Evolutionary conservation across 2,888 invertebrate species (phyloP), one percentile per base, ranked within the genome.

Genomic region (Brachyopa scutellaris): DNA sequence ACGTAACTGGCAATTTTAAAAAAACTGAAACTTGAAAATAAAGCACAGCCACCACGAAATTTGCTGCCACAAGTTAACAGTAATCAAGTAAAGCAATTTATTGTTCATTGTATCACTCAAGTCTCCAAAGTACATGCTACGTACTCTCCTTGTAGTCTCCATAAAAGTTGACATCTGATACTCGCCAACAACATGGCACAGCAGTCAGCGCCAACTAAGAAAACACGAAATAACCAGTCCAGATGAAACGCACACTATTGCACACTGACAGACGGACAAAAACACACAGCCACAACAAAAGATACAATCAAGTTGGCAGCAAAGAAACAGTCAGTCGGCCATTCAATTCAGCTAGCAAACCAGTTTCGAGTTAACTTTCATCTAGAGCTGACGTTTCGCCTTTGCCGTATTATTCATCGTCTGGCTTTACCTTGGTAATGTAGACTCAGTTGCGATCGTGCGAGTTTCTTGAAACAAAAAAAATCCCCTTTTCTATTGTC

Each of bases 291-390:
- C 17, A 73, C 55, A 42, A n/a, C 72, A 53, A 51, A 33, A 49
- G 36, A 23, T 0, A 53, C 38, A 72, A 51, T 55, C 67, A 57
- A 64, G 69, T 66, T 64, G 45, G 64, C 38, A 70, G 29, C 42
- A 9, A 17, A 61, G 15, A 38, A 47, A 21, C 57, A 59, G 49
- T 26, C 31, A 62, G 53, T 51, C 76, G 76, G 62, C 83, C 83
- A 77, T 69, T 67, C 67, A 62, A 53, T 67, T 45, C 42, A 72
- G 42, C 70, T 33, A 67, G 42, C 85, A 89, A 89, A 89, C 90
- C 88, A 89, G 89, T 89, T 89, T 88, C 88, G 87, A 88, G 86
- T 87, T 88, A 89, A 89, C 90, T 89, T 89, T 89, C 89, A 89
- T 88, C 88, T 85, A 77, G 86, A 87, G 87, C 88, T 85, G 89